phyloP scores from a whole-genome alignment of 2,113 vertebrate species.

The Prionailurus viverrinus region DNA sequence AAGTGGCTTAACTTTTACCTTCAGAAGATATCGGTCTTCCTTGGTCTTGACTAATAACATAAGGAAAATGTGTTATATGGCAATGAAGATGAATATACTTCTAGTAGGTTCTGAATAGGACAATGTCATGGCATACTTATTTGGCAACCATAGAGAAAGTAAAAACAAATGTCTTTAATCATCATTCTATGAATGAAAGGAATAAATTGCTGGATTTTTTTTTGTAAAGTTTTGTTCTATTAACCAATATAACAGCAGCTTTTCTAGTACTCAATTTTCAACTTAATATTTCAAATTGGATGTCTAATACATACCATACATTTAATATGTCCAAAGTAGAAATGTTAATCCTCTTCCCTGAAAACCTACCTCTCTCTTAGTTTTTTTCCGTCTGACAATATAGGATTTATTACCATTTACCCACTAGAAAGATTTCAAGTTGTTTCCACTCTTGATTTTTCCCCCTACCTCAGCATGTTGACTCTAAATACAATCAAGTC shows the following conservation, averaged over 20 bases:
- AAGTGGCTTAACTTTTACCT: not conserved
- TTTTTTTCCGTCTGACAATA: not conserved
- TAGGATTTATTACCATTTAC: not conserved
- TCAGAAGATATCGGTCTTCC: not conserved
- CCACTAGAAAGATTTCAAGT: rapidly evolving
- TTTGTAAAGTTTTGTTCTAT: not conserved
- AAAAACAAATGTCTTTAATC: not conserved
- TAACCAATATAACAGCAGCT: not conserved
- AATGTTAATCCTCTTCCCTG: not conserved
- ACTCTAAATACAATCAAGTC: not conserved
- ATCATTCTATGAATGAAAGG: not conserved
- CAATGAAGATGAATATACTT: not conserved
- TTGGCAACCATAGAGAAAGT: not conserved
- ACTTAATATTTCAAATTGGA: not conserved
- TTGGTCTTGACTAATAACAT: not conserved
- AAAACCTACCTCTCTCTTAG: not conserved
- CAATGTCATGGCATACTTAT: not conserved
- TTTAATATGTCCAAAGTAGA: not conserved
- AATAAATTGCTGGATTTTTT: not conserved
- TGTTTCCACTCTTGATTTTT: not conserved
- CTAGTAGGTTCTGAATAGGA: not conserved
- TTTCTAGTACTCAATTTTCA: not conserved
- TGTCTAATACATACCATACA: not conserved
- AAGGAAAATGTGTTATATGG: not conserved
- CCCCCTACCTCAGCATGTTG: not conserved